These are phyloP conservation scores for Brachyhypopomus occidentalis DNA, from an alignment of 2,113 vertebrate species.

Conservation along the genomic window DNA sequence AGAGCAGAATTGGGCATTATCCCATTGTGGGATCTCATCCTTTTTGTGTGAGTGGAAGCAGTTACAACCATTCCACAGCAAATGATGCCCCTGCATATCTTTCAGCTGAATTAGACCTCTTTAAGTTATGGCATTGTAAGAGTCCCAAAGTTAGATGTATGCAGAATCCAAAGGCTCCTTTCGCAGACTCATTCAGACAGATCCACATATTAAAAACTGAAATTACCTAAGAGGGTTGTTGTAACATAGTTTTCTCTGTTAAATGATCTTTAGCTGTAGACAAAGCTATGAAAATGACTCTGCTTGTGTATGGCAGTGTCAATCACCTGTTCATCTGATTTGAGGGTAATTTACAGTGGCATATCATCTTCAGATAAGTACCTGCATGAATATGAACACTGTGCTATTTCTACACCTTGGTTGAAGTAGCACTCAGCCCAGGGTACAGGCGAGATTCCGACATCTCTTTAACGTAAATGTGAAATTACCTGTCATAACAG, in stretches of 20 bases:
- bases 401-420: background rate
- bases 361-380: background rate
- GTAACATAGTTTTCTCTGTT: background rate
- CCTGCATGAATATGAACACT: background rate
- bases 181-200: too few relatives aligned
- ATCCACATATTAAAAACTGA: background rate
- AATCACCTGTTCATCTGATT: background rate
- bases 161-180: background rate
- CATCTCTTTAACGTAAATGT: slow-evolving; percentile 11
- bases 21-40: slow-evolving; percentile 24
- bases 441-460: background rate
- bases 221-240: background rate
- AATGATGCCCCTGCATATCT: slow-evolving; percentile 22
- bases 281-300: background rate
- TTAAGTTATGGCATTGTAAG: slow-evolving; percentile 10
- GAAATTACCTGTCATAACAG: background rate
- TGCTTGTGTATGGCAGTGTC: background rate
- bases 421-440: background rate
- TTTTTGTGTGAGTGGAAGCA: background rate
- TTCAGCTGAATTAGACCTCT: slow-evolving; percentile 15
- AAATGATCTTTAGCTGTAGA: background rate
- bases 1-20: slow-evolving; percentile 39
- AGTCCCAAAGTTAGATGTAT: background rate
- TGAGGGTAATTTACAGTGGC: background rate
- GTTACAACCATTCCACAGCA: slow-evolving; percentile 3